A percentile compares a stretch with the other conserved stretches of the same genome.
phyloP scores from a whole-genome alignment of 30 jellyfish, hydroid and myxozoan species.

The Morbakka virulenta region DNA sequence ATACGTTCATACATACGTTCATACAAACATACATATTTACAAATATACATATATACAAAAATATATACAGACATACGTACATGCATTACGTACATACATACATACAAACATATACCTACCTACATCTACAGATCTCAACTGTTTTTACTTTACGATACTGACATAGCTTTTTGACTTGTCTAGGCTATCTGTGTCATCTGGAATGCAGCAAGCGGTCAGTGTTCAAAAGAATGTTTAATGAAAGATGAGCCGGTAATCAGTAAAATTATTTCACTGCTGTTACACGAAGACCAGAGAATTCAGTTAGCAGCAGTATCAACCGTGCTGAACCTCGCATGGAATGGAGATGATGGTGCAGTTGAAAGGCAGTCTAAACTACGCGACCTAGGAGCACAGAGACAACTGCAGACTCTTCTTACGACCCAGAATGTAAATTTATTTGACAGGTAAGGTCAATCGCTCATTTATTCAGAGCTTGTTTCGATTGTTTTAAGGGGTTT shows the following conservation, averaged over 20 bases:
- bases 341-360: slow-evolving; percentile 50
- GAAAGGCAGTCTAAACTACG: slow-evolving; percentile 68
- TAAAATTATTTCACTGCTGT: slow-evolving; percentile 26
- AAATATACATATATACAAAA: too few species aligned
- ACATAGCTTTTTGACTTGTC: too few species aligned
- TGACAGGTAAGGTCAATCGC: slow-evolving; percentile 57
- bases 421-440: slow-evolving; percentile 53
- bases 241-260: slow-evolving; percentile 33
- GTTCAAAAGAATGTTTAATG: slow-evolving; percentile 55
- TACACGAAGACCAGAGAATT: slow-evolving; percentile 41
- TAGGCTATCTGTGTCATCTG: slow-evolving; percentile 81
- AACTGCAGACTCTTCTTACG: slow-evolving; percentile 62
- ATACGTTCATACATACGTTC: too few species aligned
- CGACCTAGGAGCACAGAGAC: slow-evolving; percentile 83
- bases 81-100: too few species aligned
- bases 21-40: too few species aligned
- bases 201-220: slow-evolving; percentile 54
- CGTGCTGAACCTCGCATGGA: slow-evolving; percentile 46
- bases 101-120: too few species aligned
- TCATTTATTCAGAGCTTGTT: too few species aligned
- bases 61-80: too few species aligned
- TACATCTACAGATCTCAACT: too few species aligned
- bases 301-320: slow-evolving; percentile 83
- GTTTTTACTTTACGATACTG: too few species aligned
- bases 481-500: neutral